Evolutionary conservation across 2,888 invertebrate genomes (phyloP).

Genomic region (Catocala fraxini): DNA sequence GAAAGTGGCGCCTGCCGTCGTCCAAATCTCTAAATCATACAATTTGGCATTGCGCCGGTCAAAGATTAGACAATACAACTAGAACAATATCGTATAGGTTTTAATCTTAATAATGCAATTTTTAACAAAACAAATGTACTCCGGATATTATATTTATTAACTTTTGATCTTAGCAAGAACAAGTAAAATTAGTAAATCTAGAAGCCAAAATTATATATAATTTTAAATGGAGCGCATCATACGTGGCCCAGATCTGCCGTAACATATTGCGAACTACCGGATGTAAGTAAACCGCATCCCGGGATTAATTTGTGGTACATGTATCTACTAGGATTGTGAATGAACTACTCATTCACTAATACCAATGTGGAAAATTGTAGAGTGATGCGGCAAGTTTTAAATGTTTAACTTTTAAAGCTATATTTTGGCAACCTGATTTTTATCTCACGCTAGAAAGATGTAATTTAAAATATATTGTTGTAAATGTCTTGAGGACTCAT

Average conservation of each 20-base stretch:
- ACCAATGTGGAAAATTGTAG: too few species aligned
- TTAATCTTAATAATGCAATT: too few species aligned
- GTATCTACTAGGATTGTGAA: conserved; percentile 32
- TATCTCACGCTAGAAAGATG: too few species aligned
- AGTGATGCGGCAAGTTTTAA: too few species aligned
- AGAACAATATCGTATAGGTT: background rate
- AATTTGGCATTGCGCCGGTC: conserved; percentile 78
- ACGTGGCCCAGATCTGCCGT: conserved; percentile 38
- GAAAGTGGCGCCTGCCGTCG: conserved; percentile 73
- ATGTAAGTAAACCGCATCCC: conserved; percentile 56
- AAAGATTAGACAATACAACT: conserved; percentile 55
- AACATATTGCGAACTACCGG: conserved; percentile 47
- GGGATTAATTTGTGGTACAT: conserved; percentile 46
- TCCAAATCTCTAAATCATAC: conserved; percentile 75
- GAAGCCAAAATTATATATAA: conserved; percentile 28
- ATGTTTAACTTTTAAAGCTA: too few species aligned
- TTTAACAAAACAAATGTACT: background rate
- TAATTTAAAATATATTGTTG: too few species aligned
- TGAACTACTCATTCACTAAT: conserved; percentile 42
- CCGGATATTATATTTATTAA: background rate
- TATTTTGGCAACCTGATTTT: too few species aligned
- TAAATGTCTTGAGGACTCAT: too few species aligned
- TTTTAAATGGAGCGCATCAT: conserved; percentile 45
- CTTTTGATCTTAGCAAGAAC: conserved; percentile 2
- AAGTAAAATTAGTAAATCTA: conserved; percentile 29